phyloP scores from a whole-genome alignment of 2,113 vertebrate species.

The Grantiella picta region DNA sequence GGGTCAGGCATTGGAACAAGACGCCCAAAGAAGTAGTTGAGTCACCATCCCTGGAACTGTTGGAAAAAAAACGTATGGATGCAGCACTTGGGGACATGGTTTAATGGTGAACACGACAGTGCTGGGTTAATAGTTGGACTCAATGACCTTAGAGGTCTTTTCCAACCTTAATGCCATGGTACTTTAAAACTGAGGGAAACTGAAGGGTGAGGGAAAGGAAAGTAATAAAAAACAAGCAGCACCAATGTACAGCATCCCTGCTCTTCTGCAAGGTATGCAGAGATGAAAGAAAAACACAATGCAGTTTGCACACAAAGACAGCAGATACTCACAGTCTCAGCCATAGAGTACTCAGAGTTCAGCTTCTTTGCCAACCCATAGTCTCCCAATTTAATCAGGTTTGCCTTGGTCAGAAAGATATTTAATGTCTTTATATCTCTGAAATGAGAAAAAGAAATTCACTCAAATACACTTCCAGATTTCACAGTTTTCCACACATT shows the following conservation, averaged over 20 bases:
- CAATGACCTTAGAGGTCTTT: background rate
- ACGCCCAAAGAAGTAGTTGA: background rate
- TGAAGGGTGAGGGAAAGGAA: background rate
- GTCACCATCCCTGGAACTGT: background rate
- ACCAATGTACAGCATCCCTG: background rate
- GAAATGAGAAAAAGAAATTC: constrained; percentile 17
- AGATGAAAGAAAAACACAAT: background rate
- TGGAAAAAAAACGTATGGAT: background rate
- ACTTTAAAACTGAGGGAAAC: background rate
- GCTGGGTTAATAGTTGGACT: background rate
- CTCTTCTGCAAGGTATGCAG: background rate
- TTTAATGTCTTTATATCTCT: constrained; percentile 99
- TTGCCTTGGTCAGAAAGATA: constrained; percentile 98
- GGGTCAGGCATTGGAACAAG: background rate
- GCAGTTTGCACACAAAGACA: background rate
- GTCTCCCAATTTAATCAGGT: constrained; percentile 96
- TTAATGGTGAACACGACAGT: background rate
- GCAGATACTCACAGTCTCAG: constrained; percentile 87
- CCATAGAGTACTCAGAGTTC: constrained; percentile 94
- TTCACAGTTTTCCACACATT: background rate
- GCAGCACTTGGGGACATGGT: background rate
- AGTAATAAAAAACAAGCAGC: background rate
- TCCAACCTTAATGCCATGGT: background rate
- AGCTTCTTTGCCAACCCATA: constrained; percentile 97
- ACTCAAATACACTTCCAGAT: background rate